Evolutionary conservation across 2,797 vertebrate genomes (phyloP), one percentile per base, ranked within the genome.

Genomic region (Lacerta agilis): DNA sequence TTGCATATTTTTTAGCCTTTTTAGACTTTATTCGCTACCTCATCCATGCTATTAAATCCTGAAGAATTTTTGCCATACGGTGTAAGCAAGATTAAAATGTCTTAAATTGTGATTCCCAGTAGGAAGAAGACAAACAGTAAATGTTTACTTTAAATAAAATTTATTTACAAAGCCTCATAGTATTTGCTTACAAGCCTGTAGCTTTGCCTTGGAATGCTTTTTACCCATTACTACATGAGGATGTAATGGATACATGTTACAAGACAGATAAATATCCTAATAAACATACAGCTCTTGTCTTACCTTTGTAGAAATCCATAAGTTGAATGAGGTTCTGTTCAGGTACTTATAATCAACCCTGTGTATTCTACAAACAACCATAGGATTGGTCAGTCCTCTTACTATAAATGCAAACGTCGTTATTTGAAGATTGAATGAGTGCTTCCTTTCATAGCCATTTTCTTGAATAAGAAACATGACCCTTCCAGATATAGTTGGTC

Each of bases 1-100:
- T 87, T 85, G 80, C 91, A n/a, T 88, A 81, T 95, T 95, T 93
- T 90, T 95, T 81, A 83, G 91, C 80, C 86, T 95, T 95, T 94
- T 95, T 94, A 94, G 88, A 78, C 92, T 0, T 0, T 90, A 85
- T 77, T 94, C 91, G 85, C 86, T 89, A 88, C 91, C 83, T 90
- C 83, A 38, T 90, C 11, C 23, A 89, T 94, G 1, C 78, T 89
- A 49, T 82, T 85, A 91, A 86, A 85, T 91, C 61, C 92, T 93
- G 82, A 85, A 81, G 36, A 81, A 86, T 86, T 90, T 93, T 91
- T 93, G 95, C 88, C 91, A 85, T 87, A 36, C 79, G 85, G 88
- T 83, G 89, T 92, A 91, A 92, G 82, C 0, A 5, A 92, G 90
- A 43, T 84, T 43, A 55, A 18, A 2, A 89, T 94, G 91, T 92